Evolutionary conservation across 1,140 invertebrate species (phyloP).

Genomic region (Nebria ingens): DNA sequence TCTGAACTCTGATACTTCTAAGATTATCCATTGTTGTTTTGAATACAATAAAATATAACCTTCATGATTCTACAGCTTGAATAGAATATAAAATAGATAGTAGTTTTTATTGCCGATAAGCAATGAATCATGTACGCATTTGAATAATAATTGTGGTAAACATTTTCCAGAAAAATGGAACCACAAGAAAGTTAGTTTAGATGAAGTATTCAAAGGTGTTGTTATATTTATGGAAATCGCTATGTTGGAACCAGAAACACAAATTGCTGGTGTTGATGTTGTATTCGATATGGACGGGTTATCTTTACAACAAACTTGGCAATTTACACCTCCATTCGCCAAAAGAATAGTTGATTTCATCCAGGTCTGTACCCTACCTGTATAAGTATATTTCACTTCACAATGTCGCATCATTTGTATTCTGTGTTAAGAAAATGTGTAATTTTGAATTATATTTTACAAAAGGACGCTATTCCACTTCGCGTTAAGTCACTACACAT

Average conservation of each 20-base stretch:
- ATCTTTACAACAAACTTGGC: constrained; percentile 66
- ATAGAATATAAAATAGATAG: no score
- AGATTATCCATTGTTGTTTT: no score
- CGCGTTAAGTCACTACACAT: constrained; percentile 79
- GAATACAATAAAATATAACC: no score
- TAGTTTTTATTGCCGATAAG: no score
- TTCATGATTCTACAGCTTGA: no score
- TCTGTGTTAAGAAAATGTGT: no score
- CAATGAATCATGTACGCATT: no score
- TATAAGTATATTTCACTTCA: no score
- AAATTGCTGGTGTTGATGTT: constrained; percentile 64
- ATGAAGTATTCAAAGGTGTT: constrained; percentile 73
- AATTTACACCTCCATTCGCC: constrained; percentile 71
- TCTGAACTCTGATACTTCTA: no score
- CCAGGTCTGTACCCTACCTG: constrained; percentile 50
- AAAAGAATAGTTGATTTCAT: constrained; percentile 73
- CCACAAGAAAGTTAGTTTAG: constrained; percentile 61
- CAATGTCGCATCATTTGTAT: no score
- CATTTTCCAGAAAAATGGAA: constrained; percentile 67
- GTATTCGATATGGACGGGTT: constrained; percentile 79
- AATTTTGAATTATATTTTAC: no score
- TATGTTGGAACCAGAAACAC: constrained; percentile 65
- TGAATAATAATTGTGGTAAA: not conserved
- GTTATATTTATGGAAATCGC: constrained; percentile 70
- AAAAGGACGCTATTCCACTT: constrained; percentile 66